Base-by-base conservation (phyloP, 2,888 invertebrate species). In the Tortricodes alternella region DNA sequence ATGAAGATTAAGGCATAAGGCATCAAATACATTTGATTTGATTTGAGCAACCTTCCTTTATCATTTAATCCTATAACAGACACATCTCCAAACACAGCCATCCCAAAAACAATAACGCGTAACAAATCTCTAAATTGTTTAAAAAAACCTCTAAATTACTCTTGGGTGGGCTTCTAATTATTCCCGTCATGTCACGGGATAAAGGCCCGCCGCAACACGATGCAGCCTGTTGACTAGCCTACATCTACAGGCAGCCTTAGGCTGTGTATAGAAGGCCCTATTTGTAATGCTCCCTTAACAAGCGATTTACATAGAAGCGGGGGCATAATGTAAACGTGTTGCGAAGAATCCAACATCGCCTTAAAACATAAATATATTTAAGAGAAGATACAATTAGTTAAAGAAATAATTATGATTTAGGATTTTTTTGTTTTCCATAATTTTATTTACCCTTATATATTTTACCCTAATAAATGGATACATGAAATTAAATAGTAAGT, bases 141-240 rank as follows among this genome's bases (percentile, higher is more conserved):
- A 19, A 43, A 41, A 41, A 16, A n/a, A 43, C 13, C 2, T 13
- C 8, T 21, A 37, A 32, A 43, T 43, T 29, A 50, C 11, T 13
- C 18, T 29, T 18, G 44, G 44, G 43, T 44, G 43, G 43, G 43
- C 29, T 29, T 27, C 9, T 41, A 55, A 35, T 53, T 46, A 53
- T 53, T 43, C 43, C 34, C 11, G 46, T 29, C 27, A 13, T 29
- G 52, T 35, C 37, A 44, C 35, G 43, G 23, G 51, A 23, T 41
- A 41, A 37, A 44, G 52, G 52, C 44, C 4, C 16, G 15, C 44
- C 52, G 37, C 44, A 52, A n/a, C 37, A 44, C 52, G 44, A 37
- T 1, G 52, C 3, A n/a, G 7, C 16, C 11, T 35, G 35, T 2
- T 18, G 19, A 21, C 29, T 38, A 29, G 18, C 43, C 39, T 29